These are phyloP conservation scores for Plodia interpunctella DNA, from an alignment of 1,140 invertebrate species.

Conservation along the genomic window DNA sequence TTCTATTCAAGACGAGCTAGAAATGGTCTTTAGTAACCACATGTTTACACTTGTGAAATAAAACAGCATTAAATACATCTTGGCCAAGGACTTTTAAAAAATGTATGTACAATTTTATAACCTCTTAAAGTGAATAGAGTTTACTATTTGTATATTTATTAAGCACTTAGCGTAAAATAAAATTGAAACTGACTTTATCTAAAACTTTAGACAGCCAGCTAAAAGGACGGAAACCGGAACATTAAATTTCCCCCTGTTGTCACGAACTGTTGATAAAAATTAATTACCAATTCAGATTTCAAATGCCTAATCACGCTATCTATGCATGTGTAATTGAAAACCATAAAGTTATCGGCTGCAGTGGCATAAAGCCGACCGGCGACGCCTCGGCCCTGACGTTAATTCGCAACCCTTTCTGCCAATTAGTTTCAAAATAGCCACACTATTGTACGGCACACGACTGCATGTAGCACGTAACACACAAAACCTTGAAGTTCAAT, in stretches of 20 bases:
- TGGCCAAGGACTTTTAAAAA: no score
- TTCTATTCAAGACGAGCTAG: no score
- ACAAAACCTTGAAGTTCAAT: not conserved
- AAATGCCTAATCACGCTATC: constrained; percentile 8
- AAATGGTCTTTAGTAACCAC: no score
- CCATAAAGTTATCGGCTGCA: constrained; percentile 35
- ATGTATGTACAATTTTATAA: no score
- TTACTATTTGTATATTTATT: no score
- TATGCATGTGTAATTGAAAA: constrained; percentile 10
- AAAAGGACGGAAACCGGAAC: not conserved
- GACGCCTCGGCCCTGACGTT: constrained; percentile 57
- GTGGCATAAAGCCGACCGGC: constrained; percentile 53
- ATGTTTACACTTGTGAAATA: no score
- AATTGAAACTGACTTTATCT: not conserved
- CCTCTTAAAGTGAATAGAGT: no score
- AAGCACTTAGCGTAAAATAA: no score
- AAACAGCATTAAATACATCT: no score
- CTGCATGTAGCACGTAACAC: constrained; percentile 56
- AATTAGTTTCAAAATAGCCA: constrained; percentile 75
- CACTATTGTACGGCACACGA: constrained; percentile 66
- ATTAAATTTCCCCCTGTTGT: not conserved
- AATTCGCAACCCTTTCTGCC: constrained; percentile 75
- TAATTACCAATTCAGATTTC: not conserved
- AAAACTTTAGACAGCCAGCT: not conserved
- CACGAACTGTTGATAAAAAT: not conserved